Conservation (phyloP, 1,140 invertebrate genomes). For the Odontomachus brunneus region DNA sequence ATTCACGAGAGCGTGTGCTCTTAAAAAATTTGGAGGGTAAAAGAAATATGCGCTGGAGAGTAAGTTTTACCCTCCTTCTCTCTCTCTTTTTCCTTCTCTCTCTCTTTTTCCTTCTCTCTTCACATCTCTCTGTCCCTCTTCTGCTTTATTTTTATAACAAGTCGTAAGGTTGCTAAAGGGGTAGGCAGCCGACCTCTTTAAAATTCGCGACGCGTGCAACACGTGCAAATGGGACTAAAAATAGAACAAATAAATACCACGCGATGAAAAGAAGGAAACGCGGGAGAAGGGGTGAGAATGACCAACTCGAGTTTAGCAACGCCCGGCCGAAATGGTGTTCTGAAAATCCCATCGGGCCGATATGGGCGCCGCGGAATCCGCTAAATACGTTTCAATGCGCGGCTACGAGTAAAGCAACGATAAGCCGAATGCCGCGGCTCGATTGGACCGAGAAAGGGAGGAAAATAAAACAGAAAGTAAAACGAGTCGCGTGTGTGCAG, state of each 20-base stretch:
- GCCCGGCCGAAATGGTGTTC: neutral
- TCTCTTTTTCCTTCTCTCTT: too few relatives aligned
- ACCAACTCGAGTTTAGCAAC: constrained; percentile 7
- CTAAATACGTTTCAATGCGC: constrained; percentile 38
- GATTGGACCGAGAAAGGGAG: neutral
- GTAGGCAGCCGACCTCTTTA: neutral
- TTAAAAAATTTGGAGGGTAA: neutral
- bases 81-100: neutral
- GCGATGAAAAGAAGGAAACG: too few relatives aligned
- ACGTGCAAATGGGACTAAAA: constrained; percentile 12
- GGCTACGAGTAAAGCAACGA: constrained; percentile 29
- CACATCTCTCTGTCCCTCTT: neutral
- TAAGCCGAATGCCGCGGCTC: constrained; percentile 25
- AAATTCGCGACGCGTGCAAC: constrained; percentile 1
- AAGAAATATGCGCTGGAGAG: neutral
- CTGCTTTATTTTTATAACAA: constrained; percentile 18
- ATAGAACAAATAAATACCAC: neutral
- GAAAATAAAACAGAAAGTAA: neutral
- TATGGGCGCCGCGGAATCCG: constrained; percentile 12
- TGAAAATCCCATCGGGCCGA: constrained; percentile 33
- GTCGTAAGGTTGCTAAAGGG: neutral
- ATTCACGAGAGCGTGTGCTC: neutral
- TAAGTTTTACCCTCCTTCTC: neutral
- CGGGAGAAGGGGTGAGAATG: neutral
- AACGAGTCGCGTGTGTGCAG: neutral